Percentiles rank a stretch among this genome's conserved stretches.
phyloP scores from a whole-genome alignment of 2,113 vertebrate genomes.

The Ciconia stormi region DNA sequence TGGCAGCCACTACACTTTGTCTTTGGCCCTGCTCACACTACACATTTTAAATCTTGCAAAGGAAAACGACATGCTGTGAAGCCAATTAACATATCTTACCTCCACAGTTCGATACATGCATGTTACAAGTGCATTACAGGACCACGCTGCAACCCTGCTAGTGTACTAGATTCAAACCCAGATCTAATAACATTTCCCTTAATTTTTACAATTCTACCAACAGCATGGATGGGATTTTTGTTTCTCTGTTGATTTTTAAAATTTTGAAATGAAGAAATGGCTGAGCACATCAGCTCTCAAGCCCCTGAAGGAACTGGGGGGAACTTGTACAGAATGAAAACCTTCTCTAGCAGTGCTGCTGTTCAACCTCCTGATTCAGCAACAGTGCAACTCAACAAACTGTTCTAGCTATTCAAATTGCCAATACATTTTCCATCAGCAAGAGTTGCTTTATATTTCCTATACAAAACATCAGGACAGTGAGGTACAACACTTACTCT shows the following conservation, averaged over 20 bases:
- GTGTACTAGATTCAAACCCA: background rate
- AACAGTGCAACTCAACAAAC: background rate
- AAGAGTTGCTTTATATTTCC: background rate
- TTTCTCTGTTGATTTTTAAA: background rate
- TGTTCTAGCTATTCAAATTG: background rate
- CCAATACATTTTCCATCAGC: background rate
- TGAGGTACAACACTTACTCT: background rate
- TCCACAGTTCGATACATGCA: background rate
- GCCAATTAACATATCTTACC: conserved; percentile 56
- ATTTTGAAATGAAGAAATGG: background rate
- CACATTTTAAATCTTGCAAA: conserved; percentile 53
- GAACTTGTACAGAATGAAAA: background rate
- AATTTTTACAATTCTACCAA: background rate
- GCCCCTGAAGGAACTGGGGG: background rate
- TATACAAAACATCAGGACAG: background rate
- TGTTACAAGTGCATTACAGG: background rate
- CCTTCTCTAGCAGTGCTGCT: background rate
- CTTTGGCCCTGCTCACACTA: conserved; percentile 50
- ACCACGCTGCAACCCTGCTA: background rate
- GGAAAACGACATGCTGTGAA: conserved; percentile 13
- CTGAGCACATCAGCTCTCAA: background rate
- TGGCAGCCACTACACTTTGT: conserved; percentile 54
- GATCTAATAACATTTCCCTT: background rate
- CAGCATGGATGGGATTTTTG: background rate
- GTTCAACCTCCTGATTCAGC: background rate